Evolutionary conservation across 1,140 invertebrate genomes (phyloP).

Genomic region (Diachasma alloeum): DNA sequence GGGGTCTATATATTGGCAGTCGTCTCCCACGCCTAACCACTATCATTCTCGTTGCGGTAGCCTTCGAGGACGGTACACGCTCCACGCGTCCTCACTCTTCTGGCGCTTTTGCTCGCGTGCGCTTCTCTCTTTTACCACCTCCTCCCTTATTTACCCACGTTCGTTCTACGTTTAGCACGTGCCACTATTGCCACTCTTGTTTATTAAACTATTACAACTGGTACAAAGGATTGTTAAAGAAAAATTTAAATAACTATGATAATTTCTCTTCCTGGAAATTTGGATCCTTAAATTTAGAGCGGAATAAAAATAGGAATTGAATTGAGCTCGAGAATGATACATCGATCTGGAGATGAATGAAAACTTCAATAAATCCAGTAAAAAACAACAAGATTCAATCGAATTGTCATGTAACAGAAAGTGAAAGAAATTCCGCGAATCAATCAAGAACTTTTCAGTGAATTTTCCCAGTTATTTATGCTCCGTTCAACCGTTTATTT

Average conservation of each 20-base stretch:
- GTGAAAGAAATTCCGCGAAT: background rate
- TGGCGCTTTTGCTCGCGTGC: constrained; percentile 27
- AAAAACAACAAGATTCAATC: too few relatives aligned
- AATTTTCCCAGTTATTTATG: background rate
- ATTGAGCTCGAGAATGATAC: too few relatives aligned
- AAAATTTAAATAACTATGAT: background rate
- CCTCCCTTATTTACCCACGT: background rate
- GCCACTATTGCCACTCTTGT: constrained; percentile 1
- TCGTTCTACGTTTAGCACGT: constrained; percentile 18
- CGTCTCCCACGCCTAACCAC: constrained; percentile 39
- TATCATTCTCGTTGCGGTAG: constrained; percentile 42
- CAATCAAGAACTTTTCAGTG: too few relatives aligned
- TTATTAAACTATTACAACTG: background rate
- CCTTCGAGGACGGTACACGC: constrained; percentile 34
- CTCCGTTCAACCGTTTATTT: background rate
- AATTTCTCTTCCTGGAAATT: background rate
- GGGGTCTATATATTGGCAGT: constrained; percentile 35
- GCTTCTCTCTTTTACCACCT: constrained; percentile 12
- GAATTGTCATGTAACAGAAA: background rate
- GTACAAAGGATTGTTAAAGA: background rate
- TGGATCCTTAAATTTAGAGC: too few relatives aligned
- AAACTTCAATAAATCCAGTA: too few relatives aligned
- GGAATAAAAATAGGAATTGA: too few relatives aligned
- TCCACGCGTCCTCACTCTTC: constrained; percentile 21
- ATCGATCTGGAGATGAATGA: too few relatives aligned